Base-by-base conservation (phyloP, 1,140 invertebrate species). In the Ericerus pela region DNA sequence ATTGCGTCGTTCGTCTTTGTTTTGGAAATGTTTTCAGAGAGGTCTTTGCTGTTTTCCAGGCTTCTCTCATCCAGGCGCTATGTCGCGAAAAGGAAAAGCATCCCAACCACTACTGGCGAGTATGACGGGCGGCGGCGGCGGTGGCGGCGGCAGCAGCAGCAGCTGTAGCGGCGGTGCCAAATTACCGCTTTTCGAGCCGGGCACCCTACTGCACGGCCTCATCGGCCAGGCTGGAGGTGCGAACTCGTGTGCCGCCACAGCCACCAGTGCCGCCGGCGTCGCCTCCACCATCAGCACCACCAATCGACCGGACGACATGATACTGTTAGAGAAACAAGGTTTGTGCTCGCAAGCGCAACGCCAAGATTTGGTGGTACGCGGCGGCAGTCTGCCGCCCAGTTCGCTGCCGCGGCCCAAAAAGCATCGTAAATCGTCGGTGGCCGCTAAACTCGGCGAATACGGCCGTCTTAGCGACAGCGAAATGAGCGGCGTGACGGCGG, bases 21-120 rank as follows among this genome's bases (percentile, higher is more conserved):
- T 76, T 67, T 75, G 69, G 72, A 70, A 71, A 77, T 63, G 61
- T 61, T 66, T 78, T 75, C 78, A 84, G 83, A 80, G 81, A 67
- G 83, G 80, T 67, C 77, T 85, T 69, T 86, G 82, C 79, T 88
- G 82, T 79, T 85, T 86, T 81, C 83, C 84, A 75, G 82, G 81
- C 79, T 79, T 85, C 79, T 74, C 80, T 82, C 79, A 84, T 83
- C 75, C 81, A 79, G 74, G 81, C 79, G 72, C 79, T 81, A 66
- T 79, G 76, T 75, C 79, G 75, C 73, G 82, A 82, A 82, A 84
- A 78, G 80, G 81, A 78, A 82, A 82, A 81, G 76, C 84, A 75
- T 74, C 81, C 79, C 78, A 84, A 73, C 77, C 81, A 81, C 67
- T 84, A 81, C 68, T 87, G 73, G 79, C 82, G 75, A 75, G 82